These are phyloP conservation scores for Taphrorychus bicolor DNA, from an alignment of 2,888 invertebrate genomes.

Conservation along the genomic window DNA sequence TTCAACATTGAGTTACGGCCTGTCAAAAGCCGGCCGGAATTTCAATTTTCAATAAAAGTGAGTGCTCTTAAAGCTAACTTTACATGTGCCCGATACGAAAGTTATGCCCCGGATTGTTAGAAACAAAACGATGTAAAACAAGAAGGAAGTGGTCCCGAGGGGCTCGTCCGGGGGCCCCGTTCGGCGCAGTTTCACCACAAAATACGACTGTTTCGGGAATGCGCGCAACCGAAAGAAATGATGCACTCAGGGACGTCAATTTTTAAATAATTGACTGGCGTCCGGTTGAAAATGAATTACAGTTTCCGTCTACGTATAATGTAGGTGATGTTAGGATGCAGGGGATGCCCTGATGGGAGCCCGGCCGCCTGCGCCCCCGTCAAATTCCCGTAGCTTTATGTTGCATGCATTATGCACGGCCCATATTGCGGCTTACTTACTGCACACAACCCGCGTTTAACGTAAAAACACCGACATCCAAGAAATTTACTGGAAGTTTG, in stretches of 20 bases:
- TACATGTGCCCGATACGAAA: conserved; percentile 51
- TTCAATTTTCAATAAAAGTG: conserved; percentile 61
- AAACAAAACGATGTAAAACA: conserved; percentile 64
- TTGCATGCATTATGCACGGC: conserved; percentile 49
- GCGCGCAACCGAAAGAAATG: conserved; percentile 56
- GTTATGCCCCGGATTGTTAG: conserved; percentile 61
- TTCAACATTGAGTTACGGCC: conserved; percentile 56
- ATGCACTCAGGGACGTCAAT: conserved; percentile 62
- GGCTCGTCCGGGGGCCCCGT: conserved; percentile 19
- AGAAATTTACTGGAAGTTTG: neutral
- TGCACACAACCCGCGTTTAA: neutral
- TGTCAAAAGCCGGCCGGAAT: conserved; percentile 51
- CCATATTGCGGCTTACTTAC: conserved; percentile 33
- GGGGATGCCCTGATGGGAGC: conserved; percentile 42
- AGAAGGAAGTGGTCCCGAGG: conserved; percentile 59
- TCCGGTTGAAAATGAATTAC: conserved; percentile 64
- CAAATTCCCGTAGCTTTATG: conserved; percentile 55
- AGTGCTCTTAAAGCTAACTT: conserved; percentile 48
- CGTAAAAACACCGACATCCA: neutral
- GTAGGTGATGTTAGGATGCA: conserved; percentile 55
- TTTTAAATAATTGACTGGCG: conserved; percentile 65
- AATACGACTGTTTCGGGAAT: conserved; percentile 61
- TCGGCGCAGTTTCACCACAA: conserved; percentile 49
- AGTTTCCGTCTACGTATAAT: conserved; percentile 50
- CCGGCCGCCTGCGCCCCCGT: no score